Base-by-base conservation (phyloP, 2,888 invertebrate species). In the Caradrina kadenii region DNA sequence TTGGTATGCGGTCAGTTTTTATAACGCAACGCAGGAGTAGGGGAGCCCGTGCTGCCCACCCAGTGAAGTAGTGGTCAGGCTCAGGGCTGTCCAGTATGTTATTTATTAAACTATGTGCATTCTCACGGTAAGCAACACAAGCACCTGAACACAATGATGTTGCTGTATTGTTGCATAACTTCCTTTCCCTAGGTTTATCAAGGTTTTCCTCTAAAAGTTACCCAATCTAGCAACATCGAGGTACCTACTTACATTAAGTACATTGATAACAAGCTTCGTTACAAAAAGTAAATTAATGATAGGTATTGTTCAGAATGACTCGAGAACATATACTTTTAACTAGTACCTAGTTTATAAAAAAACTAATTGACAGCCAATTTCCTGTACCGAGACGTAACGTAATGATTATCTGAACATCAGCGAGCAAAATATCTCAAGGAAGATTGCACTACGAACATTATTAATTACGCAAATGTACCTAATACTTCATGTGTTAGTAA, bases 271-370 rank as follows among this genome's bases (percentile, higher is more conserved):
- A 39, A 73, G 31, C 49, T 63, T 42, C 17, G 15, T 45, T 45
- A 55, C 19, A 52, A 35, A 45, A 22, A 55, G 22, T 26, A n/a
- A n/a, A 55, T 49, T 48, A 54, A 73, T 73, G 7, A 42, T 62
- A 56, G 63, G 50, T 77, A n/a, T 60, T 60, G 22, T 45, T 55
- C n/a, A 35, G 31, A 63, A 52, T 11, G 1, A 21, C 21, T 42
- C 21, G 42, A 49, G 53, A 73, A 49, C 6, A 8, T 2, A 26
- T 11, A 2, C 6, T 35, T 22, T 31, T 60, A 77, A 56, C 39
- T 48, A 26, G 11, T 45, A 45, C 17, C 17, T 17, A 8, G 11
- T 13, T 69, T 13, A 22, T 26, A 15, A 17, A 21, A 58, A 21
- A 39, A 35, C n/a, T 53, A 45, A 54, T 59, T 62, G 45, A 50